These are phyloP conservation scores for Marmota flaviventris DNA, from an alignment of 2,113 vertebrate species.

Conservation along the genomic window DNA sequence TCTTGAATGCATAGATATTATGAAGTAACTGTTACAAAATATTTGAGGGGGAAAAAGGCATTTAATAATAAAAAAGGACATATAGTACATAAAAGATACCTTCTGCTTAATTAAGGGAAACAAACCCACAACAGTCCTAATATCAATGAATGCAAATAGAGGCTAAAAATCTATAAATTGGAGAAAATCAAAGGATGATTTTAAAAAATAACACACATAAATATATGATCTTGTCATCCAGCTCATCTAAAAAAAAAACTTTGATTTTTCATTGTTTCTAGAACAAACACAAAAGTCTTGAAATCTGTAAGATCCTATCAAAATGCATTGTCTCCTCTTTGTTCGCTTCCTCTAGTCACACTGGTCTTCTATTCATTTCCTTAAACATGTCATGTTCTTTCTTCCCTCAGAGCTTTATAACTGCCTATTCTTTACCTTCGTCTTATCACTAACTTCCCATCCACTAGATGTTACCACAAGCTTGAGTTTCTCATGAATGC, in stretches of 20 bases:
- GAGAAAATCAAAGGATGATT: not conserved
- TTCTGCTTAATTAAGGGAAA: conserved; percentile 5
- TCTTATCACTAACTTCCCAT: not conserved
- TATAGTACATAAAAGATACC: not conserved
- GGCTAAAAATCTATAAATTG: conserved; percentile 54
- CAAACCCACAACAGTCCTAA: conserved; percentile 1
- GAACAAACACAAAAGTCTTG: not conserved
- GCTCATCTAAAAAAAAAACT: not conserved
- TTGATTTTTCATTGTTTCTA: conserved; percentile 2
- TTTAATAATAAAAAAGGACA: conserved; percentile 26
- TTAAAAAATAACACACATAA: not conserved
- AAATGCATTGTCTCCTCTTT: not conserved
- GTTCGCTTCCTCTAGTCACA: not conserved
- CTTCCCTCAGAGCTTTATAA: not conserved
- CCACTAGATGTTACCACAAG: not conserved
- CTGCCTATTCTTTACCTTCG: not conserved
- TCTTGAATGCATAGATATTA: conserved; percentile 21
- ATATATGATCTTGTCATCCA: not conserved
- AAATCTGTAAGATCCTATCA: not conserved
- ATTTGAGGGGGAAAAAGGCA: conserved; percentile 13
- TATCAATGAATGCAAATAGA: not conserved
- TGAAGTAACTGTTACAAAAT: conserved; percentile 6
- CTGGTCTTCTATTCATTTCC: not conserved
- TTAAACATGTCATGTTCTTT: not conserved
- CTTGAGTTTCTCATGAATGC: conserved; percentile 29